Base-by-base conservation (phyloP, 2,797 vertebrate genomes). In the Spondyliosoma cantharus region DNA sequence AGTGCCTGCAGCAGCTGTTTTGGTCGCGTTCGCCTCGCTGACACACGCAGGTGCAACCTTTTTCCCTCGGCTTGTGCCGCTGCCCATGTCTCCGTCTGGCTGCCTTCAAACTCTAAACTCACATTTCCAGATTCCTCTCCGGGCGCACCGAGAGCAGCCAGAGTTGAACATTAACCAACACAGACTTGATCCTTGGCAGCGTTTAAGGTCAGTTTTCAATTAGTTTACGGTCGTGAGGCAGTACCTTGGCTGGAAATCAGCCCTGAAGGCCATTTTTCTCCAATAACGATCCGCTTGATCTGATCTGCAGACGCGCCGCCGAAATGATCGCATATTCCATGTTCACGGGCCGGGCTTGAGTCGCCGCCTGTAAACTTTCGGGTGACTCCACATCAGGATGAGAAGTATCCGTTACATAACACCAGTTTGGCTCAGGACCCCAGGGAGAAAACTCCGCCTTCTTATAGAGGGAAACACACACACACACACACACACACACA, bases 21-120 rank as follows among this genome's bases (percentile, higher is more conserved):
- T 82, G 52, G 77, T 62, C n/a, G 59, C 67, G 4, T 37, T 81
- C 50, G 82, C 82, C 58, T 93, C 93, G 45, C 70, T 73, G 42
- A 86, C 82, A 24, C 86, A 84, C 74, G 73, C 93, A 82, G 95
- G 94, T 87, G 95, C 91, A 17, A 95, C 93, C 76, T 75, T 95
- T 76, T 93, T 95, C 48, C 92, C 90, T 70, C 93, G 88, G 88
- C 95, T 95, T 19, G 90, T 88, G 1, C 90, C 90, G 80, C 85
- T 93, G 56, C 95, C 95, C 95, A 95, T 96, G 58, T 71, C 74
- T 42, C n/a, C 20, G 24, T 57, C 46, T 14, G 29, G 20, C 56
- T 56, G 46, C 32, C 64, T 19, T 19, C 29, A 57, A 42, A 69
- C 50, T 3, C 72, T 67, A 83, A 52, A 37, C 0, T 25, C 37